Evolutionary conservation across 2,113 vertebrate species (phyloP).

Genomic region (Hippoglossus stenolepis): DNA sequence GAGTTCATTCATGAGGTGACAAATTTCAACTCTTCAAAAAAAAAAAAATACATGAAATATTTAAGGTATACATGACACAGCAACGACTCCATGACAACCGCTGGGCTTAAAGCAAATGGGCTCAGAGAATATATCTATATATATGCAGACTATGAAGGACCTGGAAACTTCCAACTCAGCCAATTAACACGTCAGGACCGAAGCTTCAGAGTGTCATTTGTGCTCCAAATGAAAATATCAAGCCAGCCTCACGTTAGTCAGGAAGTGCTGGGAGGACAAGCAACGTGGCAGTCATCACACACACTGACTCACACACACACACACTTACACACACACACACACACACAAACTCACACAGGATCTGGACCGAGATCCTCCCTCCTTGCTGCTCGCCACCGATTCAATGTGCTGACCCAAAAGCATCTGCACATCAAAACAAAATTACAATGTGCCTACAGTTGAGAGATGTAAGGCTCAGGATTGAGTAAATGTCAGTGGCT

Average conservation of each 20-base stretch:
- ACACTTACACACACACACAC: conserved; percentile 11
- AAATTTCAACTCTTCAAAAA: conserved; percentile 30
- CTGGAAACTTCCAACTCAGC: conserved; percentile 63
- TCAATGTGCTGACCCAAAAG: conserved; percentile 73
- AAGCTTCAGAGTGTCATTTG: conserved; percentile 66
- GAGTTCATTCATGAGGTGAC: neutral
- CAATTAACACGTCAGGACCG: conserved; percentile 69
- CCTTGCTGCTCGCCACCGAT: conserved; percentile 58
- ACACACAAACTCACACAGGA: conserved; percentile 36
- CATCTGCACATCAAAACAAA: conserved; percentile 78
- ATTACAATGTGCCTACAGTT: conserved; percentile 78
- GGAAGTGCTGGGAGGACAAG: conserved; percentile 67
- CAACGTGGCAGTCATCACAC: conserved; percentile 74
- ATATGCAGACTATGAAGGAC: conserved; percentile 64
- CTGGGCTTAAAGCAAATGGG: conserved; percentile 70
- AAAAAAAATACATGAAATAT: conserved; percentile 69
- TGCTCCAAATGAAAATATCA: conserved; percentile 69
- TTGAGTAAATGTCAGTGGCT: conserved; percentile 83
- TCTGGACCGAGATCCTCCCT: conserved; percentile 66
- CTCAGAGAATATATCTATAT: conserved; percentile 75
- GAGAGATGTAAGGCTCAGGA: conserved; percentile 73
- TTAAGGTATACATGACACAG: conserved; percentile 72
- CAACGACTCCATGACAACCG: conserved; percentile 65
- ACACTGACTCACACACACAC: conserved; percentile 41
- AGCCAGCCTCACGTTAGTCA: conserved; percentile 32